phyloP scores from a whole-genome alignment of 2,888 invertebrate genomes.

The Sphaerophoria taeniata region DNA sequence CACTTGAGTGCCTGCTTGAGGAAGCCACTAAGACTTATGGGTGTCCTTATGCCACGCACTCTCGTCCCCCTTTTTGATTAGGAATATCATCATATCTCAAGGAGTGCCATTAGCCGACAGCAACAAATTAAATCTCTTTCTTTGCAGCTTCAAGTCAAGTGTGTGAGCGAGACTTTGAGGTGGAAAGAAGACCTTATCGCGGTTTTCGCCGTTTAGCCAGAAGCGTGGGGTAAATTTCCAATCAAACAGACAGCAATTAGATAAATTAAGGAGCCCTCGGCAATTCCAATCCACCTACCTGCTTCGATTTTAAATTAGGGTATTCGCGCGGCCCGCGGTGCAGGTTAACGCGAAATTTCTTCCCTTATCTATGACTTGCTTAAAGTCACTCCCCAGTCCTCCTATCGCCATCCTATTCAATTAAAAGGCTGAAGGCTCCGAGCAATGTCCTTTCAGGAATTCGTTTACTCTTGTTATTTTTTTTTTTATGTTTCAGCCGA shows the following conservation, averaged over 20 bases:
- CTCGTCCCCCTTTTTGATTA: constrained; percentile 62
- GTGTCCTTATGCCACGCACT: constrained; percentile 65
- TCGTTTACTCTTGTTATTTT: constrained; percentile 11
- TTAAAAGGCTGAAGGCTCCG: constrained; percentile 61
- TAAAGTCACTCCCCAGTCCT: constrained; percentile 11
- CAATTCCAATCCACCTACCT: not conserved
- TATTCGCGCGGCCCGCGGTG: constrained; percentile 32
- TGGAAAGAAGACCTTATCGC: constrained; percentile 34
- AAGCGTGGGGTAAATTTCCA: constrained; percentile 46
- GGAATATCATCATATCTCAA: constrained; percentile 70
- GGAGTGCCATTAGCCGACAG: constrained; percentile 67
- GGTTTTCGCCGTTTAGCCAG: not conserved
- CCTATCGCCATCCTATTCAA: constrained; percentile 48
- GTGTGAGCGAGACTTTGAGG: not conserved
- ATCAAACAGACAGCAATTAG: constrained; percentile 67
- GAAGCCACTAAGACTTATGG: constrained; percentile 42
- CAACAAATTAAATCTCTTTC: constrained; percentile 72
- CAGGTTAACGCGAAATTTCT: constrained; percentile 57
- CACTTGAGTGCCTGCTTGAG: constrained; percentile 60
- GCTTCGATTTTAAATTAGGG: constrained; percentile 30
- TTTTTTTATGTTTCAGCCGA: constrained; percentile 50
- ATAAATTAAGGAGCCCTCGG: constrained; percentile 44
- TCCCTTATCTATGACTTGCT: constrained; percentile 52
- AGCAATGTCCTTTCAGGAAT: constrained; percentile 68
- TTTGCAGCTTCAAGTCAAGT: constrained; percentile 13